A percentile compares a stretch with the other conserved stretches of the same genome.
Conservation (phyloP, 2,888 invertebrate species). For the Caenorhabditis japonica region DNA sequence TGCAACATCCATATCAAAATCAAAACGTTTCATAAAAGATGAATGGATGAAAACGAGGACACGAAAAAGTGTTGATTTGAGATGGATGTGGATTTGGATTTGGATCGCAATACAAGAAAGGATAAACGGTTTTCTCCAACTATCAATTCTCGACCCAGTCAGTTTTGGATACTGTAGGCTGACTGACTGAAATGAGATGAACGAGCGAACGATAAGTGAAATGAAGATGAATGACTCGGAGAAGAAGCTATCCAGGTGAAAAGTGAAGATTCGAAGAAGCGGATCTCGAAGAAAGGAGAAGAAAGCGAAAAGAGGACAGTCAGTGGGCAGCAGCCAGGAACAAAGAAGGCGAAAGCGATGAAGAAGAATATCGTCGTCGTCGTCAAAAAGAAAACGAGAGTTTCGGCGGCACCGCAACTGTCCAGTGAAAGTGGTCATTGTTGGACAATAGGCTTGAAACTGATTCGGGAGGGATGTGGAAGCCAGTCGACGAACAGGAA, state of each 20-base stretch:
- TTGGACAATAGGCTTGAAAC: conserved; percentile 52
- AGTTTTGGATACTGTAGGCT: no score
- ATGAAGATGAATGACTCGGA: conserved; percentile 16
- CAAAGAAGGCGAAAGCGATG: conserved; percentile 29
- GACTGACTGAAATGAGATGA: no score
- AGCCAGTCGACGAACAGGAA: conserved; percentile 38
- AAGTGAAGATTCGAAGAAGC: conserved; percentile 50
- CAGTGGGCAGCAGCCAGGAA: conserved; percentile 34
- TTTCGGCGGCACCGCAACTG: conserved; percentile 45
- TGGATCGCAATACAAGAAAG: conserved; percentile 17
- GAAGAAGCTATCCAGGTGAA: conserved; percentile 38
- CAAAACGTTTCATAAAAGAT: background rate
- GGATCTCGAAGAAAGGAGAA: conserved; percentile 32
- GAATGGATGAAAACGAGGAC: conserved; percentile 20
- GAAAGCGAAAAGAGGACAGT: conserved; percentile 41
- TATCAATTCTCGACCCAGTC: no score
- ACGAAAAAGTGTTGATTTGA: no score
- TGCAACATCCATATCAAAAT: background rate
- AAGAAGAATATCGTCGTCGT: conserved; percentile 17
- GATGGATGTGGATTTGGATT: no score
- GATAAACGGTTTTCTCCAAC: conserved; percentile 32
- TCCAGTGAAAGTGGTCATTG: conserved; percentile 47
- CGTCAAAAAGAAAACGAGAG: conserved; percentile 45
- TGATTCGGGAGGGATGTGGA: conserved; percentile 23
- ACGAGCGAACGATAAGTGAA: no score